Evolutionary conservation across 2,113 vertebrate genomes (phyloP), one percentile per base, ranked within the genome.

Genomic region (Chinchilla lanigera): DNA sequence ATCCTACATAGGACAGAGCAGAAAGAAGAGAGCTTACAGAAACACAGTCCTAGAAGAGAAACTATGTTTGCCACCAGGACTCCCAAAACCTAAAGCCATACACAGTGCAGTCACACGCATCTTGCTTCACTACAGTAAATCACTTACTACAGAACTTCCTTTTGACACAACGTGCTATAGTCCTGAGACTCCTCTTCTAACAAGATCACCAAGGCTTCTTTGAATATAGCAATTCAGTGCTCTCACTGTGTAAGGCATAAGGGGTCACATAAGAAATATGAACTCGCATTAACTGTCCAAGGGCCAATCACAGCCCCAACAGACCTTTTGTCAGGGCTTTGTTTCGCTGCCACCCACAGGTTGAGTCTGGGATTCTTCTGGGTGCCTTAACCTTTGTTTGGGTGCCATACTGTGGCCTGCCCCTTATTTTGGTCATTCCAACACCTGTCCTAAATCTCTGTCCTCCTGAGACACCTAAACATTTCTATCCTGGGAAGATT

Each of bases 1-100:
- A 35, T 60, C 16, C 16, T 19, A 0, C 58, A 3, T 0, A 61
- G 5, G 13, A 56, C 28, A 52, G 3, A 17, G 14, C 17, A 17
- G 11, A 28, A 33, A 86, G 13, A 19, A 89, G 20, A 20, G 30
- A 24, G 35, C 4, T n/a, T 30, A 54, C 7, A 24, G 54, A 41
- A 93, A 17, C 54, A 69, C 56, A 44, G 30, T 33, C 20, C 50
- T 50, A 86, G n/a, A 61, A 67, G 16, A 47, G 11, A 12, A 38
- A 67, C 50, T 60, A 11, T 41, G 26, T 67, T 81, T 86, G 65
- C 30, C 20, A 71, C 10, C 19, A 65, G 35, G 26, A n/a, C 6
- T 9, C 44, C 7, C 19, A 47, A 38, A 28, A 24, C 30, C 41
- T 61, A 54, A 38, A 69, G 33, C 41, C 52, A 84, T 22, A n/a